Base-by-base conservation (phyloP, 2,888 invertebrate species). In the Trissolcus brochymenae region DNA sequence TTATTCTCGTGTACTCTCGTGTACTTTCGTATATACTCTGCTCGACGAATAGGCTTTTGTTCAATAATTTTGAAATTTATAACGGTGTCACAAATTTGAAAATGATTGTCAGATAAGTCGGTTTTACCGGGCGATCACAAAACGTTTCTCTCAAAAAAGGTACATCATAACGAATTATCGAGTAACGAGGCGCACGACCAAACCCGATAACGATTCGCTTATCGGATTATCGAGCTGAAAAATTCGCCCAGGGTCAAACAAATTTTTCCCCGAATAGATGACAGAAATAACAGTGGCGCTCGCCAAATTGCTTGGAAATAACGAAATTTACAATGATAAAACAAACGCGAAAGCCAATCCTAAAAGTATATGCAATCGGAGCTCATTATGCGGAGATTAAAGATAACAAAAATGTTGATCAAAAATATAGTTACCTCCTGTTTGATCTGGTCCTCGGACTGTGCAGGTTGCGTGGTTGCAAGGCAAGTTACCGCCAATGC, bases 391-490 rank as follows among this genome's bases (percentile, higher is more conserved):
- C 62, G 19, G 11, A 35, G 50, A 49, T 62, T 25, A 62, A 62
- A 57, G 62, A 57, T 51, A 62, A 62, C 6, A 59, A 59, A 7
- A 19, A 17, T 13, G 50, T 4, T 53, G 57, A 60, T 65, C n/a
- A n/a, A n/a, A 64, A 62, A 71, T 60, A 60, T 51, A 40, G 35
- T 72, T 72, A 90, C 90, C 85, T 89, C 86, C 80, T 90, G 90
- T 73, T 86, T 84, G 81, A 87, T 87, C 46, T 85, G 84, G 73
- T 86, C 85, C 76, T 89, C 88, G 43, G 89, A 85, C 78, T 89
- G 88, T 79, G 89, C 90, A 51, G 90, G 87, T 61, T 90, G 90
- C 51, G 90, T 87, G 68, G 85, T 86, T 59, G 86, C 85, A 74
- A 80, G 81, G 54, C 87, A 79, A 72, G 87, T 82, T 76, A 84